Conservation (phyloP, 92 coral and sea anemone species). For the Palythoa heliodiscus region DNA sequence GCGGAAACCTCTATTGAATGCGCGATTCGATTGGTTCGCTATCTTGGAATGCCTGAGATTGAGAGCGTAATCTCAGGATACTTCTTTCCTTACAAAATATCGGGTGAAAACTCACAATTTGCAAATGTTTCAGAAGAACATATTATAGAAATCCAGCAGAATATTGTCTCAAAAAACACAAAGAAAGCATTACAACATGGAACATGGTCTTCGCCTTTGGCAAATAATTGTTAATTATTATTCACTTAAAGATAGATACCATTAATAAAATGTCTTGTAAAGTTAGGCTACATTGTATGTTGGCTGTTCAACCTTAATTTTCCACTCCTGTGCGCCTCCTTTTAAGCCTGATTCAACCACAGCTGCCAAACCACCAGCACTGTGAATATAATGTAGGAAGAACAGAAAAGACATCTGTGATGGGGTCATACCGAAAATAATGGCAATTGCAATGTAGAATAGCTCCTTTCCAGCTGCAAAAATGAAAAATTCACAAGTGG, state of each 20-base stretch:
- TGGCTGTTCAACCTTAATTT: constrained; percentile 67
- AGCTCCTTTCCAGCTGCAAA: constrained; percentile 67
- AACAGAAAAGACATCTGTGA: constrained; percentile 90
- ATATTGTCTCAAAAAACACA: no score
- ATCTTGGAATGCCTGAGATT: no score
- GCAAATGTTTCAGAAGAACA: no score
- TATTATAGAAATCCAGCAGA: no score
- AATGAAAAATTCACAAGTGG: not conserved
- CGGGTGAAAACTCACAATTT: no score
- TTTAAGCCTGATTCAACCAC: constrained; percentile 71
- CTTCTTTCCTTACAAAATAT: no score
- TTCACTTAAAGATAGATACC: not conserved
- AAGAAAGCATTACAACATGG: no score
- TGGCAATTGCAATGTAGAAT: constrained; percentile 72
- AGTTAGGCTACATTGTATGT: not conserved
- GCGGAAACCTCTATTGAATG: no score
- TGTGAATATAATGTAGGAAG: constrained; percentile 84
- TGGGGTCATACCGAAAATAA: constrained; percentile 79
- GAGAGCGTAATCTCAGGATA: no score
- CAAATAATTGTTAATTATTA: no score
- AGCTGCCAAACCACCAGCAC: constrained; percentile 77
- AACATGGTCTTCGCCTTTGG: no score
- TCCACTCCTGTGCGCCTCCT: constrained; percentile 93
- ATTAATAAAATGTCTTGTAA: not conserved
- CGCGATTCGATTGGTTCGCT: no score